These are phyloP conservation scores for Loriculus beryllinus DNA, from an alignment of 2,797 vertebrate genomes.

Conservation along the genomic window DNA sequence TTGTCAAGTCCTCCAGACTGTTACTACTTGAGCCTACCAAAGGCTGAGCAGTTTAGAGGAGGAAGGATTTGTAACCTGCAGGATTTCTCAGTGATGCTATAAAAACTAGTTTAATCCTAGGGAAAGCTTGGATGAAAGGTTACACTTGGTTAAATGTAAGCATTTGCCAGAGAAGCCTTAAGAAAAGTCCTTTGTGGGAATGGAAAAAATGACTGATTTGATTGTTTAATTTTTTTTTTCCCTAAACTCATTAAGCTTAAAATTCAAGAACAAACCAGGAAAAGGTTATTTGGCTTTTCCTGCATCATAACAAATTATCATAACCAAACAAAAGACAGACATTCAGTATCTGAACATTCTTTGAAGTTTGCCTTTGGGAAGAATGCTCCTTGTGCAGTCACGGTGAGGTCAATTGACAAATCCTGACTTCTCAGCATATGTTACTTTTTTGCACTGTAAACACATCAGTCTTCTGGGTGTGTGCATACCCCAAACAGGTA, in stretches of 20 bases:
- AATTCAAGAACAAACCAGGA: not conserved
- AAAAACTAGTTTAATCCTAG: not conserved
- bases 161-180: not conserved
- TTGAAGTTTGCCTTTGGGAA: not conserved
- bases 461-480: not conserved
- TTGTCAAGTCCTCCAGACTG: not conserved
- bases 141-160: not conserved
- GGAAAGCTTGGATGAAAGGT: not conserved
- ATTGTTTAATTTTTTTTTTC: not conserved
- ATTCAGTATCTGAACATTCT: not conserved
- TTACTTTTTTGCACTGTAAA: not conserved
- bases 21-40: not conserved
- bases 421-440: not conserved
- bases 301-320: not conserved
- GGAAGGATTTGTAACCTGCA: not conserved
- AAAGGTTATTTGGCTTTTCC: not conserved
- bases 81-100: not conserved
- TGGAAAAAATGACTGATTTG: not conserved
- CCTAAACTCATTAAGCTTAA: not conserved
- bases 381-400: not conserved
- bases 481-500: not conserved
- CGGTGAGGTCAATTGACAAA: not conserved
- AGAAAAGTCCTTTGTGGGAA: not conserved
- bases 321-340: not conserved
- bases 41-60: not conserved